These are phyloP conservation scores for Mesembrinibis cayennensis DNA, from an alignment of 2,113 vertebrate species.

Conservation along the genomic window DNA sequence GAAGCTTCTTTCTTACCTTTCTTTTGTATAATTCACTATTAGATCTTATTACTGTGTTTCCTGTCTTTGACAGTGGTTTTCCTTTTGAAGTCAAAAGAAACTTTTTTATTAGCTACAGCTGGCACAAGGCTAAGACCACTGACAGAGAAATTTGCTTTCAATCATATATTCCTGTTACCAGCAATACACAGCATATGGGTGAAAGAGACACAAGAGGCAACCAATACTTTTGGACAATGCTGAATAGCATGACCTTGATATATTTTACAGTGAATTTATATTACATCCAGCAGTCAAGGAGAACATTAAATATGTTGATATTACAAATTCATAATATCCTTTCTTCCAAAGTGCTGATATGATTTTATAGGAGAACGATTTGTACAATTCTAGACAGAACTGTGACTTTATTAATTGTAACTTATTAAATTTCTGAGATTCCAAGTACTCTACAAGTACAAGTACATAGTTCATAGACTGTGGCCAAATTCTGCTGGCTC, in stretches of 20 bases:
- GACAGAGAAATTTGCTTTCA: slow-evolving; percentile 62
- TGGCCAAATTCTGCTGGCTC: neutral
- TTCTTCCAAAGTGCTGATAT: neutral
- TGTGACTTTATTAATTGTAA: neutral
- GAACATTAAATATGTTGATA: slow-evolving; percentile 40
- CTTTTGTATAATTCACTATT: neutral
- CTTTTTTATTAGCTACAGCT: neutral
- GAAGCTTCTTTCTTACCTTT: slow-evolving; percentile 35
- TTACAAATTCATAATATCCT: neutral
- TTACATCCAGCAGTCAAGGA: slow-evolving; percentile 31
- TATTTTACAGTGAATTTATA: slow-evolving; percentile 53
- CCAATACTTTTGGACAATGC: neutral
- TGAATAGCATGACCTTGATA: slow-evolving; percentile 6
- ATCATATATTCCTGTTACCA: neutral
- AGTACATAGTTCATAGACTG: neutral
- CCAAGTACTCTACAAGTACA: neutral
- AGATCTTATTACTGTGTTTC: neutral
- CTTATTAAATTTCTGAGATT: neutral
- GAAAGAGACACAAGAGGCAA: neutral
- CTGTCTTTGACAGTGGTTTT: neutral
- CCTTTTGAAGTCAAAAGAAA: neutral
- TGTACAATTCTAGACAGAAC: neutral
- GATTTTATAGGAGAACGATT: neutral
- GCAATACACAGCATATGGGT: neutral
- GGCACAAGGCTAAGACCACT: neutral